phyloP scores from a whole-genome alignment of 2,888 invertebrate genomes.

The Phlogophora meticulosa region DNA sequence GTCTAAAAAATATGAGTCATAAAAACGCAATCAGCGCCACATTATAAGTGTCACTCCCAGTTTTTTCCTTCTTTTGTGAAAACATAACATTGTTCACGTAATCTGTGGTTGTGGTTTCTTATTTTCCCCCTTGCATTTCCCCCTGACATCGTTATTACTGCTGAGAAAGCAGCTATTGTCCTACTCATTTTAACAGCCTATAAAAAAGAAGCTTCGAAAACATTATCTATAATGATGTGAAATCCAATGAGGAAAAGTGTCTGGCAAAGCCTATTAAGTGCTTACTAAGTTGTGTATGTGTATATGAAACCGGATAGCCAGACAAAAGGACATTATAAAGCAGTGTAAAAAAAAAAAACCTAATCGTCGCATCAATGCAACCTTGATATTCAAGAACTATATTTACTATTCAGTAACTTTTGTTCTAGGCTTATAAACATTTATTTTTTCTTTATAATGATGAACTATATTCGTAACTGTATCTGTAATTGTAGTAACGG shows the following conservation, averaged over 20 bases:
- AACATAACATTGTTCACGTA: conserved; percentile 29
- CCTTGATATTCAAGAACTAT: too few species aligned
- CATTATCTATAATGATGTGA: conserved; percentile 33
- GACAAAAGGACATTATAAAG: too few species aligned
- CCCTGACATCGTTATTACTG: conserved; percentile 35
- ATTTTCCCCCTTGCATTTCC: conserved; percentile 29
- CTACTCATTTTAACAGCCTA: conserved; percentile 54
- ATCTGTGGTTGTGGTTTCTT: conserved; percentile 36
- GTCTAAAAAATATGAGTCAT: conserved; percentile 2
- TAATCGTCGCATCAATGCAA: too few species aligned
- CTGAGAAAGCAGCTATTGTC: conserved; percentile 39
- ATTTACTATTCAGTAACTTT: too few species aligned
- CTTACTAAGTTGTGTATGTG: background rate
- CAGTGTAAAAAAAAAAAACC: too few species aligned
- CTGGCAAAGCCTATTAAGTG: conserved; percentile 27
- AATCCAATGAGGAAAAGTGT: conserved; percentile 36
- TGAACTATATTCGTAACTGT: too few species aligned
- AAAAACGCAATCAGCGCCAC: conserved; percentile 23
- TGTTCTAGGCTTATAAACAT: too few species aligned
- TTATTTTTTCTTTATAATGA: too few species aligned
- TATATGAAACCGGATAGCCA: too few species aligned
- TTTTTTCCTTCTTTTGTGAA: conserved; percentile 32
- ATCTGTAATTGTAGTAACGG: too few species aligned
- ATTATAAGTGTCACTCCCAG: conserved; percentile 10
- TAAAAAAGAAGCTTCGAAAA: conserved; percentile 51